Evolutionary conservation across 2,113 vertebrate genomes (phyloP).

Genomic region (Azemiops feae): DNA sequence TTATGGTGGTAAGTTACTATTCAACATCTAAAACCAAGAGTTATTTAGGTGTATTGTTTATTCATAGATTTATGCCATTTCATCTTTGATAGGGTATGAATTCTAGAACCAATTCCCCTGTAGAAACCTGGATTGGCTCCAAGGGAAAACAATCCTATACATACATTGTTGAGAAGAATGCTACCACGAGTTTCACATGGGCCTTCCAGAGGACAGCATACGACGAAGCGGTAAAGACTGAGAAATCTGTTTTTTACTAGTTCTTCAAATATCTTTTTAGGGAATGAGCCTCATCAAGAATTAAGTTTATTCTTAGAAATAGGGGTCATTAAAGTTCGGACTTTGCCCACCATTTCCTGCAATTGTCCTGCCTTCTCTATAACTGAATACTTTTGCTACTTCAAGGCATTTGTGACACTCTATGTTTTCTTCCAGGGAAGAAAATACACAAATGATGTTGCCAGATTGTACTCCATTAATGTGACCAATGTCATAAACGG

Average conservation of each 20-base stretch:
- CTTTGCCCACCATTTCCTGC: background rate
- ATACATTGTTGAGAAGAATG: slow-evolving; percentile 81
- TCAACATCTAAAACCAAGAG: background rate
- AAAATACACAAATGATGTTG: slow-evolving; percentile 79
- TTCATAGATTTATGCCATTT: background rate
- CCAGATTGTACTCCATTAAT: slow-evolving; percentile 90
- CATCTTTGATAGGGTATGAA: slow-evolving; percentile 75
- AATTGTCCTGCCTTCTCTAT: background rate
- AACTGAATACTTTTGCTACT: background rate
- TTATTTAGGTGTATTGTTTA: background rate
- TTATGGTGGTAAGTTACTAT: slow-evolving; percentile 81
- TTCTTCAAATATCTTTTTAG: background rate
- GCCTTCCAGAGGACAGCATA: slow-evolving; percentile 82
- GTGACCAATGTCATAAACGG: slow-evolving; percentile 86
- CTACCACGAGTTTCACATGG: slow-evolving; percentile 88
- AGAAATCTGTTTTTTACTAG: background rate
- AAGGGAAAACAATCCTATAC: slow-evolving; percentile 88
- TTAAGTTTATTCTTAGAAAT: background rate
- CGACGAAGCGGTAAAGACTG: slow-evolving; percentile 69
- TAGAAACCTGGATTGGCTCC: slow-evolving; percentile 86
- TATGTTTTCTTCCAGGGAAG: slow-evolving; percentile 71
- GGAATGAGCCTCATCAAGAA: background rate
- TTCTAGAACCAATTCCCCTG: slow-evolving; percentile 74
- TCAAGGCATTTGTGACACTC: background rate
- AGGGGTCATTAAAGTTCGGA: background rate